Base-by-base conservation (phyloP, 2,888 invertebrate species). In the Lordiphosa fenestrarum region DNA sequence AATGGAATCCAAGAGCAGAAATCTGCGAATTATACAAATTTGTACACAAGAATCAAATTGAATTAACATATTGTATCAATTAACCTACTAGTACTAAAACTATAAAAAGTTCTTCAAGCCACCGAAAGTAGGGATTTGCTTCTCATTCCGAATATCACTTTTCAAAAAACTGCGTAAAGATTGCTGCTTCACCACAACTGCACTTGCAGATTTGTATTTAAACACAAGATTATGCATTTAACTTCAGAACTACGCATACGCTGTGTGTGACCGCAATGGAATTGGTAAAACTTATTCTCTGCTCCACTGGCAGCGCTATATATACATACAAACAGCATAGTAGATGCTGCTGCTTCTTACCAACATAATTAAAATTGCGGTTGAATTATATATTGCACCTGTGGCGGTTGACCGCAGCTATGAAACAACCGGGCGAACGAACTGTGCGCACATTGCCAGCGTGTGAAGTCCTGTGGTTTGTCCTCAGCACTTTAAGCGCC, bases 331-430 rank as follows among this genome's bases (percentile, higher is more conserved):
- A 15, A 15, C 15, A 15, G 55, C 36, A 30, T 30, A 30, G 30
- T 30, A 47, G 33, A 10, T 55, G 41, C 30, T 53, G 21, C 60
- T 57, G 42, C 48, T 53, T 66, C 58, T 60, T 70, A 64, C 77
- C 81, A 73, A 73, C 77, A 81, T 76, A 76, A 76, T 76, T 76
- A 76, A 76, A 81, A 76, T 72, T 76, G 77, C 63, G 77, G 81
- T 65, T 71, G 69, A 76, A 76, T 80, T 81, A 76, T 76, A 78
- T 73, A 80, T 76, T 73, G 72, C 81, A 81, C 81, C 81, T 76
- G 77, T 72, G 81, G 76, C 81, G 77, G 81, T 64, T 58, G 70
- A 76, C 81, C 77, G 56, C 76, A 80, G 48, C 64, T 51, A 62
- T 60, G 72, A 9, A 30, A 30, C 30, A 3, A 30, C 7, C 30